Base-by-base conservation (phyloP, 2,113 vertebrate species). In the Vidua chalybeata region DNA sequence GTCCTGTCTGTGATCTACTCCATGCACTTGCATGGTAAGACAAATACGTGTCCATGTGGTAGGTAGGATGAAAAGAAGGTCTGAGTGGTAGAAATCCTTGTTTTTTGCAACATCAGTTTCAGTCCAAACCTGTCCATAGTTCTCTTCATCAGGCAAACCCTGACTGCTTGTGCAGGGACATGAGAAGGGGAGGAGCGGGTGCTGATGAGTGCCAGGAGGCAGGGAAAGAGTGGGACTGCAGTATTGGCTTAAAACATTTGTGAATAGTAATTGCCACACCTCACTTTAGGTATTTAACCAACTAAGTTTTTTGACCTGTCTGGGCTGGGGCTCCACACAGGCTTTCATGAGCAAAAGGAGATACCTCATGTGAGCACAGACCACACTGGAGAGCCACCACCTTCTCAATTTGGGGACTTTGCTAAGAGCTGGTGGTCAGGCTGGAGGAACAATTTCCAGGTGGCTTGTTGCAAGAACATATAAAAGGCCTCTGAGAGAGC, bases 341-440 rank as follows among this genome's bases (percentile, higher is more conserved):
- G 23, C 18, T 74, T 76, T 41, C 39, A 15, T 2, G 6, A 31
- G 0, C 7, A 80, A 28, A 52, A 85, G 16, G 4, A 82, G 15
- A 56, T 0, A 0, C 6, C 13, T 68, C 28, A 7, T 0, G 1
- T 10, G 20, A 73, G 23, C 22, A 31, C 2, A 21, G 71, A 49
- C 8, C 11, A 43, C 49, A 37, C 22, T 16, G 41, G 9, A 62
- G 39, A 30, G 5, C 31, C 64, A 24, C 3, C 8, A 15, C 13
- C 1, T 37, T 73, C 37, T 76, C 28, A 16, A 0, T 43, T 3
- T 74, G n/a, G 9, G 5, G 20, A 43, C 46, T 58, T 77, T 10
- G 15, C 16, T 41, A 62, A 45, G 33, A 18, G 35, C 33, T 24
- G 1, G 0, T 21, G 11, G 17, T 67, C 39, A 63, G 46, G 21